Evolutionary conservation across 2,888 invertebrate genomes (phyloP).

Genomic region (Pristionchus entomophagus): DNA sequence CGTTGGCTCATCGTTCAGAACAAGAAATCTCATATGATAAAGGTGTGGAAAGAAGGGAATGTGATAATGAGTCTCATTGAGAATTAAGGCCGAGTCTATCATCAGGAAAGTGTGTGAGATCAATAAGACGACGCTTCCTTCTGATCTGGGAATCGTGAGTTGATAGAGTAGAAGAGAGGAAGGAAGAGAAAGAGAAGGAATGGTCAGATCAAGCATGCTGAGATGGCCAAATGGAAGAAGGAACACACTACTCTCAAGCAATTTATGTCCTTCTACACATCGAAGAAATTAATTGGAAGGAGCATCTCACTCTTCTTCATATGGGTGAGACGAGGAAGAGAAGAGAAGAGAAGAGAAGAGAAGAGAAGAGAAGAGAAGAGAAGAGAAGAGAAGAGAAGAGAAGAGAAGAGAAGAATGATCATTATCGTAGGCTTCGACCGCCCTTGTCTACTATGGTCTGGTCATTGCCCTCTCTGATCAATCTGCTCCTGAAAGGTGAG

Average conservation of each 20-base stretch:
- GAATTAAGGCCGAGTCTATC: slow-evolving; percentile 65
- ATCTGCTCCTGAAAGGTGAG: slow-evolving; percentile 60
- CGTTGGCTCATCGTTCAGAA: slow-evolving; percentile 68
- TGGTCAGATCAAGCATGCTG: slow-evolving; percentile 65
- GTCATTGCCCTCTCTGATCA: slow-evolving; percentile 75
- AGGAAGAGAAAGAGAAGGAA: not conserved
- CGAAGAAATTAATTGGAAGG: not conserved
- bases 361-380: not conserved
- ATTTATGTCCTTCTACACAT: slow-evolving; percentile 11
- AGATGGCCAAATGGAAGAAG: slow-evolving; percentile 70
- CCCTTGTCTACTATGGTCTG: slow-evolving; percentile 75
- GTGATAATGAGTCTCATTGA: no score
- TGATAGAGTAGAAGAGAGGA: not conserved
- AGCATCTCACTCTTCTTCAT: slow-evolving; percentile 31
- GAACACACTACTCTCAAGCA: slow-evolving; percentile 60
- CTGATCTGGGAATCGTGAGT: slow-evolving; percentile 73
- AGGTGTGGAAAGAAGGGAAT: not conserved
- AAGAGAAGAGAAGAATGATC: not conserved
- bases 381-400: no score
- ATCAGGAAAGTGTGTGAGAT: slow-evolving; percentile 74
- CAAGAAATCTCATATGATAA: slow-evolving; percentile 44
- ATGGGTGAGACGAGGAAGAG: not conserved
- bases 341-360: not conserved
- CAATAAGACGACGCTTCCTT: slow-evolving; percentile 72
- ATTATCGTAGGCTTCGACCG: slow-evolving; percentile 69